Conservation (phyloP, 2,113 vertebrate species). For the Platichthys flesus region DNA sequence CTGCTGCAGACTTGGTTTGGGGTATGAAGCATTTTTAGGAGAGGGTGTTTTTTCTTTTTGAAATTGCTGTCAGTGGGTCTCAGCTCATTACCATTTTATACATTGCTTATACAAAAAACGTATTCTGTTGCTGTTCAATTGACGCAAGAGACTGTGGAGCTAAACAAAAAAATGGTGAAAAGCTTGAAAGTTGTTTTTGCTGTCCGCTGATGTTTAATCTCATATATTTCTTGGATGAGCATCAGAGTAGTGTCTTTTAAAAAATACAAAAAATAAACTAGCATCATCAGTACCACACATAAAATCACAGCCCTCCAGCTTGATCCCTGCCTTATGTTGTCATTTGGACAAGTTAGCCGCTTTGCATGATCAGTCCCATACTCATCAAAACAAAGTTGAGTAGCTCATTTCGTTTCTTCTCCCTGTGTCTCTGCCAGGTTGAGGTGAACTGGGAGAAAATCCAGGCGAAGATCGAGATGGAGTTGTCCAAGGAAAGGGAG, state of each 20-base stretch:
- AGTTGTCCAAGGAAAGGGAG: constrained; percentile 91
- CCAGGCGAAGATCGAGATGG: constrained; percentile 95
- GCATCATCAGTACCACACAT: neutral
- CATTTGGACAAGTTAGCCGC: constrained; percentile 4
- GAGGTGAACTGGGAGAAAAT: constrained; percentile 98
- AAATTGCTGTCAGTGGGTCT: constrained; percentile 4
- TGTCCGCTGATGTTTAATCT: neutral
- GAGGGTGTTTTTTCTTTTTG: neutral
- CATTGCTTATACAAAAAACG: constrained; percentile 3
- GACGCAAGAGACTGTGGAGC: neutral
- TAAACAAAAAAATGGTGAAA: neutral
- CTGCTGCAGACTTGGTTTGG: constrained; percentile 20
- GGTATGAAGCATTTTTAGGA: constrained; percentile 4
- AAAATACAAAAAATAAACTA: neutral
- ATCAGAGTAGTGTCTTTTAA: neutral
- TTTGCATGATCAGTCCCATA: constrained; percentile 13
- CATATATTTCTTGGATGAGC: neutral
- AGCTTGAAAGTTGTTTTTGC: neutral
- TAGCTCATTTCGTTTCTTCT: constrained; percentile 21
- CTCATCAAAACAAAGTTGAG: constrained; percentile 6
- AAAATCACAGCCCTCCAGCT: neutral
- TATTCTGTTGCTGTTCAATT: neutral
- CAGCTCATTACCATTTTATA: constrained; percentile 8
- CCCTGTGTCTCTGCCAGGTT: constrained; percentile 82
- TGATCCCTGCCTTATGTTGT: neutral